Base-by-base conservation (phyloP, 1,140 invertebrate genomes). In the Drosophila albomicans region DNA sequence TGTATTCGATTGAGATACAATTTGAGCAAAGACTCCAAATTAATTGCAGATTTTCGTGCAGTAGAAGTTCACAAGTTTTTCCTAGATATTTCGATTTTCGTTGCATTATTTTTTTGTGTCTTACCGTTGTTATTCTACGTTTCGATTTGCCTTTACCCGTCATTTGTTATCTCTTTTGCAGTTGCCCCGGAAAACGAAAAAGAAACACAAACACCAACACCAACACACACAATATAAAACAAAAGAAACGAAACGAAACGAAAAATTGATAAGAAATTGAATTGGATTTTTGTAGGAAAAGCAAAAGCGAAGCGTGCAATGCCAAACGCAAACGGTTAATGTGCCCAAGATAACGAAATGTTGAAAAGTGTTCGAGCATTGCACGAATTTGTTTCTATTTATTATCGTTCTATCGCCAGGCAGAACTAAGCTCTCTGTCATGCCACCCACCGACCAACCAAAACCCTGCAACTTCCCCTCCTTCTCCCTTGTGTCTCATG, bases 1-100 rank as follows among this genome's bases (percentile, higher is more conserved):
- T 25, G 20, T 25, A 25, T 25, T 56, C 62, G 72, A 81, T 85
- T 85, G 78, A 81, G 81, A 64, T 78, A 69, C 71, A 76, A 78
- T 85, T 78, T 41, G 35, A 71, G 59, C 28, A 86, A 63, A 38
- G 71, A 54, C 59, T 70, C 72, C 76, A 74, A 84, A 87, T 87
- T 87, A 88, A 87, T 88, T 87, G 82, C 84, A 77, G 28, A 41
- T 58, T 79, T 86, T 82, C 79, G 82, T 87, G 82, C 74, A 10
- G 35, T 10, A 6, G 35, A 7, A 38, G 10, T 10, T 10, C 35
- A 11, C 35, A 38, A 59, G 49, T 64, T 80, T 72, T 76, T 70
- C 58, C 58, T 25, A 25, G 38, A 57, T 45, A 56, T 65, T 25
- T 25, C 20, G 20, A 25, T 25, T 76, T 65, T 65, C 54, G 56